Evolutionary conservation across 2,888 invertebrate genomes (phyloP).

Genomic region (Drosophila tanythrix): DNA sequence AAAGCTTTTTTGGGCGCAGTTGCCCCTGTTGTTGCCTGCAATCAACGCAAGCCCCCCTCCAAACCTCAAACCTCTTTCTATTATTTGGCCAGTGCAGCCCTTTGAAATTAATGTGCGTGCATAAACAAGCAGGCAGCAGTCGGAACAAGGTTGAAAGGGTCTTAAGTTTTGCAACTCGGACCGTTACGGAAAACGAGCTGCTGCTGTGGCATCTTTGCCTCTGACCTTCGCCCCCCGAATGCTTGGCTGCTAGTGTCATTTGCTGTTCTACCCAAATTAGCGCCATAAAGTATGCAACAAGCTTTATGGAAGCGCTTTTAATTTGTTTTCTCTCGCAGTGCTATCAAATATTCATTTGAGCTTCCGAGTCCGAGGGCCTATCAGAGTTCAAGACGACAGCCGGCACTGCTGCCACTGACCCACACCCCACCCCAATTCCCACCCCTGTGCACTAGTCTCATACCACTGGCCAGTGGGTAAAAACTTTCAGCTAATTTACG

Average conservation of each 20-base stretch:
- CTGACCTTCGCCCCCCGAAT: neutral
- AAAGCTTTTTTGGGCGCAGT: constrained; percentile 27
- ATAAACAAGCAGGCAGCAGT: constrained; percentile 63
- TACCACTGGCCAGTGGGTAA: constrained; percentile 40
- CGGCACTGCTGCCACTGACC: neutral
- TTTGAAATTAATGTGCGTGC: constrained; percentile 77
- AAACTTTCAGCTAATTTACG: constrained; percentile 76
- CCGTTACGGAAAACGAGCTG: constrained; percentile 40
- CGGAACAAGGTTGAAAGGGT: constrained; percentile 23
- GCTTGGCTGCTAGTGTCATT: constrained; percentile 32
- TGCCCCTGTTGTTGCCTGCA: constrained; percentile 5
- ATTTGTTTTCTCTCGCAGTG: constrained; percentile 64
- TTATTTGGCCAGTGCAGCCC: constrained; percentile 48
- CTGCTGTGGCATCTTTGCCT: constrained; percentile 2
- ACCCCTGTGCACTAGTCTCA: neutral
- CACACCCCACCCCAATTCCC: neutral
- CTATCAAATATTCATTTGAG: constrained; percentile 76
- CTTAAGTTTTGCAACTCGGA: constrained; percentile 63
- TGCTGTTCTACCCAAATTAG: constrained; percentile 68
- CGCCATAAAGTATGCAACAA: constrained; percentile 79
- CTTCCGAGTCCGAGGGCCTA: constrained; percentile 45
- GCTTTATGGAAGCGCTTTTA: constrained; percentile 70
- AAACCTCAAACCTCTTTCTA: neutral
- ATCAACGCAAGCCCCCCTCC: neutral
- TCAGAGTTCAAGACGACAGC: constrained; percentile 62